phyloP scores from a whole-genome alignment of 2,113 vertebrate species.

The Isurus oxyrinchus region DNA sequence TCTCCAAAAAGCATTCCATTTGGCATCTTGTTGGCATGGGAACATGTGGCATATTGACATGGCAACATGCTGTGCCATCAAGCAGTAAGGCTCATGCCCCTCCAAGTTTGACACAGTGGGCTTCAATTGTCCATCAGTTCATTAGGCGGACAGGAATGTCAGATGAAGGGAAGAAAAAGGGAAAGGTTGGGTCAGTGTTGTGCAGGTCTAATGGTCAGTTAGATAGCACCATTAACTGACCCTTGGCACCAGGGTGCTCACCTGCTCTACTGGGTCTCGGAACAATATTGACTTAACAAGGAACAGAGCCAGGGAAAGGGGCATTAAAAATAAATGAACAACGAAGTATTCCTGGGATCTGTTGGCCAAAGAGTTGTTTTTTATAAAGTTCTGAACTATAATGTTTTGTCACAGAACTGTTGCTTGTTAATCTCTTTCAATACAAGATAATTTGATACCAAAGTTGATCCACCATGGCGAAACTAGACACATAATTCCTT shows the following conservation, averaged over 20 bases:
- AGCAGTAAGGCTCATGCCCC: background rate
- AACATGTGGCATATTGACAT: background rate
- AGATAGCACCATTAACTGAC: background rate
- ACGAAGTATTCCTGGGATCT: background rate
- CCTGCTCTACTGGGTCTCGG: background rate
- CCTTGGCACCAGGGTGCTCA: background rate
- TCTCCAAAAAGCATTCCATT: background rate
- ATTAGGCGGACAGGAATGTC: background rate
- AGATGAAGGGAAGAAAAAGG: background rate
- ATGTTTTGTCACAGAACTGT: background rate
- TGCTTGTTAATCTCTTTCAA: background rate
- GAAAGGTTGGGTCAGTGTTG: background rate
- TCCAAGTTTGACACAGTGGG: background rate
- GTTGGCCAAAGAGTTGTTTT: background rate
- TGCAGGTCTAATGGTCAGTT: background rate
- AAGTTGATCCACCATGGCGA: background rate
- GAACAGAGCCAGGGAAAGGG: background rate
- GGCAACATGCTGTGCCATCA: conserved; percentile 24
- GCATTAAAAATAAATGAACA: background rate
- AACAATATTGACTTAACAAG: background rate
- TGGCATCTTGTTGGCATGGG: background rate
- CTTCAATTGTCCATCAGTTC: background rate
- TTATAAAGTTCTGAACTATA: background rate
- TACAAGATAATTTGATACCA: background rate
- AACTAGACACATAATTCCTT: background rate